Evolutionary conservation across 1,140 invertebrate species (phyloP).

Genomic region (Bilobella aurantiaca): DNA sequence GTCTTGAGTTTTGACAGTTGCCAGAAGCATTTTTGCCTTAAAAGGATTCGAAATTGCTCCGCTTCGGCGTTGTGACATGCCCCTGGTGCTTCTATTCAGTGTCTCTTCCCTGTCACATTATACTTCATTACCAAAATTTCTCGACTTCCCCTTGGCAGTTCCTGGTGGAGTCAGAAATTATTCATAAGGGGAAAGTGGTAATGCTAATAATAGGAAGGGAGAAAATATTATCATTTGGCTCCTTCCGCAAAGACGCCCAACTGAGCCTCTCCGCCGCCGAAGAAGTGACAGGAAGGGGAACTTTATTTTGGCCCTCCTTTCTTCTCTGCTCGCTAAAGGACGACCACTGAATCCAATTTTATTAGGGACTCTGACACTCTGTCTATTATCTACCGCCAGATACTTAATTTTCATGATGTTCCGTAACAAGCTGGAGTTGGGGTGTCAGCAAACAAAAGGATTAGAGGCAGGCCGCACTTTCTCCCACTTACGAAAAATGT

Average conservation of each 20-base stretch:
- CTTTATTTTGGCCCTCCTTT: neutral
- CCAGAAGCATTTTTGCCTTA: too few relatives aligned
- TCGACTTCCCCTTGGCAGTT: neutral
- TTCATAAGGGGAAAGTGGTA: conserved; percentile 4
- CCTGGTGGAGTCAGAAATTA: neutral
- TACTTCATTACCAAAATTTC: conserved; percentile 19
- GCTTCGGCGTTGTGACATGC: too few relatives aligned
- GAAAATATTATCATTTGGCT: conserved; percentile 5
- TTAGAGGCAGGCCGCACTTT: neutral
- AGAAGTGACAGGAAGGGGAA: neutral
- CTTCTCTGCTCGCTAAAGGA: neutral
- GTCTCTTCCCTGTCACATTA: conserved; percentile 30
- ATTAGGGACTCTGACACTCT: conserved; percentile 7
- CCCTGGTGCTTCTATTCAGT: too few relatives aligned
- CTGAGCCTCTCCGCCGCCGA: neutral
- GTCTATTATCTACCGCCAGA: neutral
- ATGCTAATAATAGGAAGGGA: conserved; percentile 4
- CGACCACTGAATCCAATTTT: conserved; percentile 5
- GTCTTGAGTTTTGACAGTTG: neutral
- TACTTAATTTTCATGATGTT: conserved; percentile 7
- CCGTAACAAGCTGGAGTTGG: neutral
- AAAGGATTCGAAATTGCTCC: too few relatives aligned
- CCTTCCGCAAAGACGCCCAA: neutral
- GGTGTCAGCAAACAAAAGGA: neutral
- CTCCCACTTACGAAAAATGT: too few relatives aligned